Evolutionary conservation across 2,888 invertebrate species (phyloP).

Genomic region (Hymenopus coronatus): DNA sequence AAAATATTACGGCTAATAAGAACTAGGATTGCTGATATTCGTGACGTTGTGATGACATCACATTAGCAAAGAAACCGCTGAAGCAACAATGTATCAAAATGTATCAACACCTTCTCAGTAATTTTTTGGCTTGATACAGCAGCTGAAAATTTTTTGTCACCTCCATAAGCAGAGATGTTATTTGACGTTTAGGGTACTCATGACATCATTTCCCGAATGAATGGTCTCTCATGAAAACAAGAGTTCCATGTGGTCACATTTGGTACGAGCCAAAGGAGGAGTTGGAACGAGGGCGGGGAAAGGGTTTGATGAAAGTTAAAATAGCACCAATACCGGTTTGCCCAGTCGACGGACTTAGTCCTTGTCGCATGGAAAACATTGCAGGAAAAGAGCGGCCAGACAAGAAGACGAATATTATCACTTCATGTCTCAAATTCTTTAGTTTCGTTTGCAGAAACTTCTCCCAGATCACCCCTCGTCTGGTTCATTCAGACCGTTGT

Average conservation of each 20-base stretch:
- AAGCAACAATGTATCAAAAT: neutral
- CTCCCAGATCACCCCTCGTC: neutral
- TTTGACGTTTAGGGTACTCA: neutral
- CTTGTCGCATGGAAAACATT: slow-evolving; percentile 22
- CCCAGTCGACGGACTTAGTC: neutral
- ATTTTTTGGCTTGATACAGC: neutral
- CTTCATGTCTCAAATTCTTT: neutral
- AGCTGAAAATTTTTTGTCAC: neutral
- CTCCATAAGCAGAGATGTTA: neutral
- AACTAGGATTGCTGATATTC: too few relatives aligned
- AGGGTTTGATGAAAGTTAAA: slow-evolving; percentile 11
- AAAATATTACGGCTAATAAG: too few relatives aligned
- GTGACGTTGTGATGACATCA: too few relatives aligned
- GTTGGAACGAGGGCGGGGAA: neutral
- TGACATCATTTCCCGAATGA: neutral
- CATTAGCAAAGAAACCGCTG: neutral
- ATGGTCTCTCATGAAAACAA: neutral
- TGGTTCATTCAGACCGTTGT: too few relatives aligned
- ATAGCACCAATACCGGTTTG: slow-evolving; percentile 18
- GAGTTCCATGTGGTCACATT: slow-evolving; percentile 7
- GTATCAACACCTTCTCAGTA: neutral
- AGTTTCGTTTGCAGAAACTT: neutral
- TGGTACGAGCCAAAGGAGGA: slow-evolving; percentile 3
- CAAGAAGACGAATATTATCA: neutral
- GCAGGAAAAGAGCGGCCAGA: neutral